phyloP scores from a whole-genome alignment of 2,113 vertebrate genomes.

The Rynchops niger region DNA sequence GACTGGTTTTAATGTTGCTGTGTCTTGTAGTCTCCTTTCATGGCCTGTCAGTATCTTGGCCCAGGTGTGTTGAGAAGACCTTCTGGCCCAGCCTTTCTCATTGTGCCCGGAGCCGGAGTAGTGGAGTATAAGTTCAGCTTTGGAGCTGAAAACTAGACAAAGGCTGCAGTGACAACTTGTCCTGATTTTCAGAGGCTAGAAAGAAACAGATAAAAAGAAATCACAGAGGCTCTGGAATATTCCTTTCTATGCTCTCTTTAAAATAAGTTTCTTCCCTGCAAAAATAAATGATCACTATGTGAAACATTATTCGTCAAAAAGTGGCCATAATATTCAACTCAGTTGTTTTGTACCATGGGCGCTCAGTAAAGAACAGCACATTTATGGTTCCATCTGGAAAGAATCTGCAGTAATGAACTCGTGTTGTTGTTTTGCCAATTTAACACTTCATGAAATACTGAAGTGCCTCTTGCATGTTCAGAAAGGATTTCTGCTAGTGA shows the following conservation, averaged over 20 bases:
- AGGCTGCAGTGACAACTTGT: not conserved
- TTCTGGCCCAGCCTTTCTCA: not conserved
- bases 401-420: slow-evolving; percentile 62
- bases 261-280: not conserved
- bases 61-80: not conserved
- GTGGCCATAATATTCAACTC: not conserved
- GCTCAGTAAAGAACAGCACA: not conserved
- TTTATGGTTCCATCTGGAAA: slow-evolving; percentile 57
- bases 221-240: not conserved
- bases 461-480: slow-evolving; percentile 64
- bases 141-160: not conserved
- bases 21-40: not conserved
- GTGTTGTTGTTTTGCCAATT: slow-evolving; percentile 63
- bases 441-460: slow-evolving; percentile 70
- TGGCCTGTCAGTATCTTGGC: too few relatives aligned
- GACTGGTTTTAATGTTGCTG: rapidly evolving
- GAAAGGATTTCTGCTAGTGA: slow-evolving; percentile 47
- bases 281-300: not conserved
- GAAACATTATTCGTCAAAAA: not conserved
- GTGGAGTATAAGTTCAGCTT: too few relatives aligned
- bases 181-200: not conserved
- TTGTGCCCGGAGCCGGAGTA: rapidly evolving
- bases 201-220: not conserved
- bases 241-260: not conserved
- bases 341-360: not conserved